Conservation (phyloP, 2,888 invertebrate genomes). For the Tinea pellionella region DNA sequence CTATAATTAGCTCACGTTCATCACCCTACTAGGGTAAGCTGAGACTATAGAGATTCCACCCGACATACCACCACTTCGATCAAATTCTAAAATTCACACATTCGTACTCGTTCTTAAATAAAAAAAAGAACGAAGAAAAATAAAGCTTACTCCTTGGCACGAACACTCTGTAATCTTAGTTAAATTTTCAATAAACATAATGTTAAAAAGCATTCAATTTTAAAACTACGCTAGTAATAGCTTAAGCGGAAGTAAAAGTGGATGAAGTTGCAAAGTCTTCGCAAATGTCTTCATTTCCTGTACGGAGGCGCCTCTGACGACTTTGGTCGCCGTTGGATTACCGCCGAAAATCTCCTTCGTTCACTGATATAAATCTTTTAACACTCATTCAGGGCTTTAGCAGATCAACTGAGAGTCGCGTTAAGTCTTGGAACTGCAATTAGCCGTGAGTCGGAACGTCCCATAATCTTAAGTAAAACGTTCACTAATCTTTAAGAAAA, state of each 20-base stretch:
- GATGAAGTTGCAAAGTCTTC: constrained; percentile 15
- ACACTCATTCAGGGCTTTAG: constrained; percentile 55
- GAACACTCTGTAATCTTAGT: too few relatives aligned
- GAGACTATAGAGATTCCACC: too few relatives aligned
- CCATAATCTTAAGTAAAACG: constrained; percentile 44
- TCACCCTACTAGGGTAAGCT: too few relatives aligned
- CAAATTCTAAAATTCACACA: too few relatives aligned
- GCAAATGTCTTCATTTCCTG: constrained; percentile 58
- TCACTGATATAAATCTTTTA: constrained; percentile 64
- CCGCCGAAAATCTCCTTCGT: constrained; percentile 35
- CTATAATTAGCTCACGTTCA: too few relatives aligned
- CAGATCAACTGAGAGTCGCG: constrained; percentile 41
- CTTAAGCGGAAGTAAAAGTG: background rate
- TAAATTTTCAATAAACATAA: too few relatives aligned
- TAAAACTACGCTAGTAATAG: background rate
- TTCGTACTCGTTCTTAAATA: too few relatives aligned
- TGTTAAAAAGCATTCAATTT: background rate
- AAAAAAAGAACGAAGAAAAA: too few relatives aligned
- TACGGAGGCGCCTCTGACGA: constrained; percentile 21
- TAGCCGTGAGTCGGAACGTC: constrained; percentile 46
- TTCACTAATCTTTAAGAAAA: constrained; percentile 3
- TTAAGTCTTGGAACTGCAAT: constrained; percentile 63
- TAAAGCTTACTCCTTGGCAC: too few relatives aligned
- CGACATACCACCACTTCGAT: too few relatives aligned
- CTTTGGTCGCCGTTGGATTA: constrained; percentile 26